Percentiles rank a stretch among this genome's conserved stretches.
phyloP scores from a whole-genome alignment of 2,113 vertebrate genomes.

The Callospermophilus lateralis region DNA sequence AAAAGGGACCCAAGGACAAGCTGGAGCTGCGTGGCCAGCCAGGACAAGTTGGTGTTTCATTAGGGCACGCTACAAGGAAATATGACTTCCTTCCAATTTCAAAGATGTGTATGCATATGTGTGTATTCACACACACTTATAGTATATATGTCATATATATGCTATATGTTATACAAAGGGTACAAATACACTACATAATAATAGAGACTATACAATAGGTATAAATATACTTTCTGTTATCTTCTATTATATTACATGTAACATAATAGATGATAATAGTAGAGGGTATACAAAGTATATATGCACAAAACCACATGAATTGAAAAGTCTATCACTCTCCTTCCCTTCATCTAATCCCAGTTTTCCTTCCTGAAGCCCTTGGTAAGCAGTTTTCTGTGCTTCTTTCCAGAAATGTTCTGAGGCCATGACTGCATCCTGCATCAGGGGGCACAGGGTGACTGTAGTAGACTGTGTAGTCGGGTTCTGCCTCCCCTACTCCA shows the following conservation, averaged over 20 bases:
- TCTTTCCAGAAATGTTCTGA: neutral
- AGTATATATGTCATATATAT: neutral
- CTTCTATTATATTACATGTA: neutral
- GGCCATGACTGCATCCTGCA: neutral
- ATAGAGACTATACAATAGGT: neutral
- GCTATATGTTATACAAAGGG: neutral
- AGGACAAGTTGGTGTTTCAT: neutral
- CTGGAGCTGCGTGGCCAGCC: neutral
- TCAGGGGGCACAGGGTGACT: accelerated
- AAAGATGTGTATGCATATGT: neutral
- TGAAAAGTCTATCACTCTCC: neutral
- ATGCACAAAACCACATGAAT: neutral
- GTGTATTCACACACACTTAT: neutral
- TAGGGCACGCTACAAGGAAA: neutral
- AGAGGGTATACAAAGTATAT: neutral
- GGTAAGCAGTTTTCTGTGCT: no score
- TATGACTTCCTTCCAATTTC: neutral
- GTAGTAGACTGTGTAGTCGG: neutral
- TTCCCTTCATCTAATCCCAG: neutral
- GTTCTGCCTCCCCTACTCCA: neutral
- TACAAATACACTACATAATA: no score
- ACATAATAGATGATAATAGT: neutral
- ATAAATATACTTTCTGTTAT: neutral
- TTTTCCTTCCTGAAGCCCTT: neutral
- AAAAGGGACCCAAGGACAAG: no score